Evolutionary conservation across 23 tunicate genomes (phyloP), one percentile per base, ranked within the genome.

Genomic region (Clavelina lepadiformis): DNA sequence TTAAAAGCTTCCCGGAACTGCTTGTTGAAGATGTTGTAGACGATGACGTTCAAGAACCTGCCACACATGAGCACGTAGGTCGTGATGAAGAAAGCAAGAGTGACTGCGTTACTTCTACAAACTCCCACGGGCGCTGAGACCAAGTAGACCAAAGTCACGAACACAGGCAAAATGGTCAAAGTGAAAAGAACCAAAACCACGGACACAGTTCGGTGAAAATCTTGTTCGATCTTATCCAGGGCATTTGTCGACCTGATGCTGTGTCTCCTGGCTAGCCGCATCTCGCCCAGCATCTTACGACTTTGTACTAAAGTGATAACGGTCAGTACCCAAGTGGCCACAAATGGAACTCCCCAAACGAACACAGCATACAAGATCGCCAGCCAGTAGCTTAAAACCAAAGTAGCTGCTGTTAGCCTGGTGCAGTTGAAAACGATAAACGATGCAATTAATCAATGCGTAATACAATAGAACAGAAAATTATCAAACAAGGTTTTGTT

Each of bases 301-400:
- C 97, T 89, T 38, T 67, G 72, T n/a, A 47, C n/a, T 22, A 76
- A 73, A 31, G 85, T 76, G 41, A 70, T 25, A 5, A 89, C 18
- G 15, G 97, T 89, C 46, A 89, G 55, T 26, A 75, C 31, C 97
- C 97, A 89, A 5, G 97, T 89, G 47, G 56, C 57, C 15, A 81
- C 36, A 38, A 89, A 89, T 19, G 97, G 97, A 21, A 89, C 36
- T 46, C 76, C 89, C 89, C 89, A 89, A 35, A 89, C 78, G 27
- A 81, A 21, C 26, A 81, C 51, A 21, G 82, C 70, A 79, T 76
- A 89, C 13, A 77, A 51, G 22, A 89, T 49, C 1, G 67, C 89
- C 52, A 81, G 97, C 19, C 68, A 49, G 44, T 63, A 81, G 19
- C 89, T 81, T 46, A 6, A 65, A 80, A 72, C 3, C 37, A 35